Percentiles rank a stretch among this genome's conserved stretches.
Evolutionary conservation across 2,888 invertebrate genomes (phyloP).

Genomic region (Gisinianus flammeolus): DNA sequence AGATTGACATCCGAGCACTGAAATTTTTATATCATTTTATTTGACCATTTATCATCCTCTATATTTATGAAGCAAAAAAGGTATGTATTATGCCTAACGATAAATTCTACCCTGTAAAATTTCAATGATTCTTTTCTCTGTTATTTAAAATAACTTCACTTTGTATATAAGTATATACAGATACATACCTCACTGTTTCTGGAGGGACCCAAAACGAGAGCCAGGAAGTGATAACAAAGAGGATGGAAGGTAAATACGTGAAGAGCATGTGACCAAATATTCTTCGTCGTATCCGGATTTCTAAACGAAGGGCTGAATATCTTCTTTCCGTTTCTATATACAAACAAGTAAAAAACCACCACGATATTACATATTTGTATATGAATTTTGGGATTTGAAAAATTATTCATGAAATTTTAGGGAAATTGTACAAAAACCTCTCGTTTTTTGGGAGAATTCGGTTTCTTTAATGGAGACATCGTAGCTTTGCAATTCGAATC

Average conservation of each 20-base stretch:
- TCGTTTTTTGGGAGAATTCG: neutral
- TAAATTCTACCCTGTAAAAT: too few relatives aligned
- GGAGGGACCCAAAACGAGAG: conserved; percentile 54
- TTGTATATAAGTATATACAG: too few relatives aligned
- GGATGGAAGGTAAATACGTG: conserved; percentile 52
- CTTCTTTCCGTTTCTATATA: neutral
- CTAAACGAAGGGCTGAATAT: conserved; percentile 45
- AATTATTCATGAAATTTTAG: too few relatives aligned
- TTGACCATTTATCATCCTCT: too few relatives aligned
- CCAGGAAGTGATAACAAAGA: conserved; percentile 56
- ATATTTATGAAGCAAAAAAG: too few relatives aligned
- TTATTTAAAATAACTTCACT: too few relatives aligned
- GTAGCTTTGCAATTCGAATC: conserved; percentile 8
- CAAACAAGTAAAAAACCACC: too few relatives aligned
- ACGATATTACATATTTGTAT: too few relatives aligned
- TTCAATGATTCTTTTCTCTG: too few relatives aligned
- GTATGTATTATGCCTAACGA: too few relatives aligned
- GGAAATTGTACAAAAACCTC: neutral
- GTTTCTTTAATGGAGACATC: neutral
- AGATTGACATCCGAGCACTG: conserved; percentile 54
- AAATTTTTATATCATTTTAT: too few relatives aligned
- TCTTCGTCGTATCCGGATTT: conserved; percentile 40
- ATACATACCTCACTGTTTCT: conserved; percentile 45
- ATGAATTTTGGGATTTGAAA: neutral
- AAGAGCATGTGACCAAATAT: conserved; percentile 52